Evolutionary conservation across 2,888 invertebrate genomes (phyloP).

Genomic region (Sthenelais limicola): DNA sequence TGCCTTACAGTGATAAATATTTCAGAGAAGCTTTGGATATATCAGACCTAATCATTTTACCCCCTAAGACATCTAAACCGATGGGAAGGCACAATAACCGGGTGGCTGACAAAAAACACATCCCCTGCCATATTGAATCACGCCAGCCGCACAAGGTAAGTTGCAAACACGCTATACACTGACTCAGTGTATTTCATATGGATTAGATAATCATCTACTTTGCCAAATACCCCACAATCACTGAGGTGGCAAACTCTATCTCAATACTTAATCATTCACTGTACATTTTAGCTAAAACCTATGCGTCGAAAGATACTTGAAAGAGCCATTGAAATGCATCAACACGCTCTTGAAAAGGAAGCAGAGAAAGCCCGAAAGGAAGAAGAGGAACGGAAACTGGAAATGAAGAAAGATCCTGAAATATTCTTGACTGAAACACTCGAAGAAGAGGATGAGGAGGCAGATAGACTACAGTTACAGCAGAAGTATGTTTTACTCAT

Average conservation of each 20-base stretch:
- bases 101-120: slow-evolving; percentile 59
- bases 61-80: slow-evolving; percentile 52
- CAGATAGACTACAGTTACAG: slow-evolving; percentile 10
- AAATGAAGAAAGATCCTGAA: slow-evolving; percentile 18
- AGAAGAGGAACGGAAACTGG: slow-evolving; percentile 5
- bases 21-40: slow-evolving; percentile 63
- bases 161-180: too few relatives aligned
- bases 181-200: too few relatives aligned
- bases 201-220: too few relatives aligned
- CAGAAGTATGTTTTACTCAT: not conserved
- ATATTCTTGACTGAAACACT: slow-evolving; percentile 44
- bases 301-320: slow-evolving; percentile 59
- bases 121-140: slow-evolving; percentile 63
- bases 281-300: slow-evolving; percentile 63
- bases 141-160: slow-evolving; percentile 52
- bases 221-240: too few relatives aligned
- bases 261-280: too few relatives aligned
- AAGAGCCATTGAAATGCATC: slow-evolving; percentile 59
- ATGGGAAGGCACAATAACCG: slow-evolving; percentile 61
- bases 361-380: slow-evolving; percentile 45
- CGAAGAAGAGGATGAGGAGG: slow-evolving; percentile 25
- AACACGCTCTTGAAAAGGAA: slow-evolving; percentile 53
- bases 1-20: slow-evolving; percentile 69
- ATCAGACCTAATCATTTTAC: slow-evolving; percentile 56
- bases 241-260: too few relatives aligned